Conservation (phyloP, 2,888 invertebrate genomes). For the Ichneumoninae sp. region DNA sequence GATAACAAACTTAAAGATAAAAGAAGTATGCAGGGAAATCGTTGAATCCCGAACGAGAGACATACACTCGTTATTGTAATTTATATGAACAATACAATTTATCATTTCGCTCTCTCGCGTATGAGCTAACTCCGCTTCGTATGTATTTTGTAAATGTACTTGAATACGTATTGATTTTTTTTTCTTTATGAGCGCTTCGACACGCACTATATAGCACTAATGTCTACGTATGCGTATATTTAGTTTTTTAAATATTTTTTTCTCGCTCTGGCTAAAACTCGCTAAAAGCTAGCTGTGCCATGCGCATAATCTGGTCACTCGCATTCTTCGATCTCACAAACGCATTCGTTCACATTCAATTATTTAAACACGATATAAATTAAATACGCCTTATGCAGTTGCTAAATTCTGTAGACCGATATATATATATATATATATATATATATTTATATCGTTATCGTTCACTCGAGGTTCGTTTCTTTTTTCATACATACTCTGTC, state of each 20-base stretch:
- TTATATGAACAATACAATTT: constrained; percentile 58
- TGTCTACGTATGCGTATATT: not conserved
- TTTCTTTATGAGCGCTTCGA: constrained; percentile 32
- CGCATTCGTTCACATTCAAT: constrained; percentile 65
- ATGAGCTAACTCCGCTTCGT: constrained; percentile 20
- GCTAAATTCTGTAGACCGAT: constrained; percentile 36
- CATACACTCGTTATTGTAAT: constrained; percentile 48
- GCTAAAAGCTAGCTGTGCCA: constrained; percentile 11
- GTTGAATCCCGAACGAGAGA: constrained; percentile 51
- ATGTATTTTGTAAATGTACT: constrained; percentile 10
- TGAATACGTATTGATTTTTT: constrained; percentile 2
- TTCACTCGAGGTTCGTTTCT: constrained; percentile 4
- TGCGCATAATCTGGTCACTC: constrained; percentile 17
- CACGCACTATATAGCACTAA: constrained; percentile 16
- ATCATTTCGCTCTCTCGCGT: constrained; percentile 51
- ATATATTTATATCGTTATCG: constrained; percentile 34
- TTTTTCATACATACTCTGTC: not conserved
- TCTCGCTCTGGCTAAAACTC: constrained; percentile 13
- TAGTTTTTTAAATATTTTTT: not conserved
- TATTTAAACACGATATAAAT: constrained; percentile 74
- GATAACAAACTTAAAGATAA: constrained; percentile 28
- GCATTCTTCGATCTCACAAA: constrained; percentile 17
- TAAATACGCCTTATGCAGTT: constrained; percentile 71
- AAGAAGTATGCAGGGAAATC: constrained; percentile 16
- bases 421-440: constrained; percentile 25